Evolutionary conservation across 2,888 invertebrate species (phyloP).

Genomic region (Orchesella flavescens): DNA sequence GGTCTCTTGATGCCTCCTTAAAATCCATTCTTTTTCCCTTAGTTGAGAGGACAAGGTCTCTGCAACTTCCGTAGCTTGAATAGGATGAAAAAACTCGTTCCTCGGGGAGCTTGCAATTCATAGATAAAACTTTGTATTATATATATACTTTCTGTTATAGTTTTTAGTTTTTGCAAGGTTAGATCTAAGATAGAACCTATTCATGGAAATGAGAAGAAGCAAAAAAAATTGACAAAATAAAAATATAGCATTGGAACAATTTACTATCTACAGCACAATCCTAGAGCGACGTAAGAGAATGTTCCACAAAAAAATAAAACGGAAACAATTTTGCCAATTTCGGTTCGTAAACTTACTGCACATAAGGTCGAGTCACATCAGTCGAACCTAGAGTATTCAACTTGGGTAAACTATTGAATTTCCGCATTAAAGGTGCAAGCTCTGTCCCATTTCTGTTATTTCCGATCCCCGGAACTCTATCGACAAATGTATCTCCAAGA

Average conservation of each 20-base stretch:
- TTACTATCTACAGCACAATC: too few species aligned
- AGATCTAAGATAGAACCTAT: not conserved
- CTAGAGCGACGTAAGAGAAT: not conserved
- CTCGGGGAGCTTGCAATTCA: conserved; percentile 55
- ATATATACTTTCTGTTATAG: conserved; percentile 2
- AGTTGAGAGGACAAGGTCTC: conserved; percentile 57
- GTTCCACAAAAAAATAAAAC: not conserved
- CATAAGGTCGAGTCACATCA: conserved; percentile 66
- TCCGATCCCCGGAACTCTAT: conserved; percentile 6
- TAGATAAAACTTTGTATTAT: conserved; percentile 3
- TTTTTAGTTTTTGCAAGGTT: not conserved
- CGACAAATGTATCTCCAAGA: not conserved
- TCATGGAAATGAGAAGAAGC: too few species aligned
- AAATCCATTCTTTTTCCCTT: conserved; percentile 55
- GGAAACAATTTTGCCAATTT: conserved; percentile 10
- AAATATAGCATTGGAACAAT: too few species aligned
- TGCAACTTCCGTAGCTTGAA: conserved; percentile 61
- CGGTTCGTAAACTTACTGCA: conserved; percentile 48
- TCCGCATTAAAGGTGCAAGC: conserved; percentile 65
- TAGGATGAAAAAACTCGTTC: conserved; percentile 57
- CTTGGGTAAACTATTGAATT: conserved; percentile 66
- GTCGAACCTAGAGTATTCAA: conserved; percentile 63
- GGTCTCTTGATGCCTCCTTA: conserved; percentile 57
- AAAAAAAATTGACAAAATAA: too few species aligned
- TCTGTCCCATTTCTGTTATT: conserved; percentile 55